Conservation (phyloP, 2,113 vertebrate genomes). For the Phoenicopterus ruber region DNA sequence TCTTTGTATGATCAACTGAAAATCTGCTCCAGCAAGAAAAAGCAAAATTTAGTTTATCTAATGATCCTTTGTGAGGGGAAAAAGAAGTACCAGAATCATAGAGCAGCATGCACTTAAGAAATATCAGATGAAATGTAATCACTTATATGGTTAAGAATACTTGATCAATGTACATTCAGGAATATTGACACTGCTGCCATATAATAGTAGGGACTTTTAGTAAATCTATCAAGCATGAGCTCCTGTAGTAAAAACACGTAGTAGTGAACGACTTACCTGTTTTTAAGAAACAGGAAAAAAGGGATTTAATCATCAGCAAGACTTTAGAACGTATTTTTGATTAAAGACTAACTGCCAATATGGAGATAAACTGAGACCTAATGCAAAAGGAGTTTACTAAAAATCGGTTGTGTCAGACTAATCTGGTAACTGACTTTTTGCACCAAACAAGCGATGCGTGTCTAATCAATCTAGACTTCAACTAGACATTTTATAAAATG, state of each 20-base stretch:
- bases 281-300: not conserved
- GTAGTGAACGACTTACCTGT: not conserved
- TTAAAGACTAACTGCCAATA: not conserved
- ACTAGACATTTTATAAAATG: not conserved
- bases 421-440: not conserved
- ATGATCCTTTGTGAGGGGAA: not conserved
- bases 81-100: not conserved
- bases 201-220: not conserved
- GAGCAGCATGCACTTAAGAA: not conserved
- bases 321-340: not conserved
- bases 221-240: not conserved
- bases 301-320: not conserved
- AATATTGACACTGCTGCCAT: not conserved
- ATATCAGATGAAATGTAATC: not conserved
- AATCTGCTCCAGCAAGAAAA: not conserved
- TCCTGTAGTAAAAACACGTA: not conserved
- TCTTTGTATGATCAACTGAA: not conserved
- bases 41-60: not conserved
- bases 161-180: not conserved
- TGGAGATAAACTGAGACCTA: not conserved
- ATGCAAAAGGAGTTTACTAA: not conserved
- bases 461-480: not conserved
- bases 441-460: accelerated
- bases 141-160: not conserved
- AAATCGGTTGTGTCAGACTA: not conserved